Evolutionary conservation across 2,797 vertebrate species (phyloP).

Genomic region (Otolemur crassicaudatus): DNA sequence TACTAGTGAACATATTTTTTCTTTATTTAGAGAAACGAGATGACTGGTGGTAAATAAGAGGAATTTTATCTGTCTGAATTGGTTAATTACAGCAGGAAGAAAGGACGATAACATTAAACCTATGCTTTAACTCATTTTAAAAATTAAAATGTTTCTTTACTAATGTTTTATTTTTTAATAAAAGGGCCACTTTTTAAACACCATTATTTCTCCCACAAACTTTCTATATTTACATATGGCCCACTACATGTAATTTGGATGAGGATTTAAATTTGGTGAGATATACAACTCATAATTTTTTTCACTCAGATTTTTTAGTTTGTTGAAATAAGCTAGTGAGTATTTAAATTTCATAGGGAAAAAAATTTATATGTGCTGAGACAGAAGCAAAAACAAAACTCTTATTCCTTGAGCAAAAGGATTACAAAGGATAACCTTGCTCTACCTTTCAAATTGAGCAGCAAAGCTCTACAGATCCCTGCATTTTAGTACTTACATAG

Average conservation of each 20-base stretch:
- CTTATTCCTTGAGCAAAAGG: background rate
- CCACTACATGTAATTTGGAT: conserved; percentile 54
- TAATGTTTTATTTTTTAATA: conserved; percentile 34
- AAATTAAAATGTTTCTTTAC: conserved; percentile 10
- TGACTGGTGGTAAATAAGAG: background rate
- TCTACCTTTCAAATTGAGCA: conserved; percentile 17
- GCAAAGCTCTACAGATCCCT: background rate
- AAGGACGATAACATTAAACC: conserved; percentile 10
- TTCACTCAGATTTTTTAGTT: background rate
- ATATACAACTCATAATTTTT: conserved; percentile 21
- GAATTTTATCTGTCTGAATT: conserved; percentile 52
- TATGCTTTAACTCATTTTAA: conserved; percentile 20
- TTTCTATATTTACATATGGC: conserved; percentile 64
- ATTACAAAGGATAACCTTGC: background rate
- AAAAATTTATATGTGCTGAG: background rate
- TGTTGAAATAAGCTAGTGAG: conserved; percentile 49
- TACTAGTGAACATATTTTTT: background rate
- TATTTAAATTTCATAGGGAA: conserved; percentile 10
- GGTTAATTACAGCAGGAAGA: background rate
- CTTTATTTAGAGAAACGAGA: conserved; percentile 39
- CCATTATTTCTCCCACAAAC: background rate
- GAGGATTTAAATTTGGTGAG: conserved; percentile 68
- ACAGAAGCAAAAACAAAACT: background rate
- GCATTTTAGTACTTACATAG: background rate
- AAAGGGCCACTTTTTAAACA: background rate